A percentile compares a stretch with the other conserved stretches of the same genome.
phyloP scores from a whole-genome alignment of 2,797 vertebrate genomes.

The Margarornis squamiger region DNA sequence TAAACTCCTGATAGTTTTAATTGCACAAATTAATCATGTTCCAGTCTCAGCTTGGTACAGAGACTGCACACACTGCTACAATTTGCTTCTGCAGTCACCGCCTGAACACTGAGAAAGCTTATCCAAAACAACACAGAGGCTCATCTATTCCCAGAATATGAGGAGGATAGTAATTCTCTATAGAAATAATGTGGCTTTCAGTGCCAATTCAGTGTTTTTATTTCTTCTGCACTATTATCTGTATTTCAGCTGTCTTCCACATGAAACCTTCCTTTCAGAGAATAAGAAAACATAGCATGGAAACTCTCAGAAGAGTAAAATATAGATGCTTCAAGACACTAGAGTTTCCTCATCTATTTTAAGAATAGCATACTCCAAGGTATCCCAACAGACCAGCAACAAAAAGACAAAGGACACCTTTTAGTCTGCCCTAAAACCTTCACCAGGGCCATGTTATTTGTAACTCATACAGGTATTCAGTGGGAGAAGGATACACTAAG shows the following conservation, averaged over 20 bases:
- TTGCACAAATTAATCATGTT: not conserved
- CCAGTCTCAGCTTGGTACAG: not conserved
- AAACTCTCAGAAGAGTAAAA: not conserved
- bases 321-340: not conserved
- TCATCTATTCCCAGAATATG: not conserved
- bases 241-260: not conserved
- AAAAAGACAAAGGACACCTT: not conserved
- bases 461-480: not conserved
- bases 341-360: not conserved
- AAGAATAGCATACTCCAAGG: not conserved
- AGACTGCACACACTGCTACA: not conserved
- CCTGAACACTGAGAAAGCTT: not conserved
- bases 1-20: not conserved
- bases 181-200: not conserved
- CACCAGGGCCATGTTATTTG: not conserved
- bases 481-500: not conserved
- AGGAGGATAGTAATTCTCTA: not conserved
- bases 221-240: not conserved
- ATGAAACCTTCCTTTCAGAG: not conserved
- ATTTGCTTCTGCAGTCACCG: not conserved
- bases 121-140: not conserved
- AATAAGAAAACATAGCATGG: not conserved
- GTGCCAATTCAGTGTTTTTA: not conserved
- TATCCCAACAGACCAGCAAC: not conserved
- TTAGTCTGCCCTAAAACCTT: not conserved